Evolutionary conservation across 2,888 invertebrate genomes (phyloP), one percentile per base, ranked within the genome.

Genomic region (Acleris cristana): DNA sequence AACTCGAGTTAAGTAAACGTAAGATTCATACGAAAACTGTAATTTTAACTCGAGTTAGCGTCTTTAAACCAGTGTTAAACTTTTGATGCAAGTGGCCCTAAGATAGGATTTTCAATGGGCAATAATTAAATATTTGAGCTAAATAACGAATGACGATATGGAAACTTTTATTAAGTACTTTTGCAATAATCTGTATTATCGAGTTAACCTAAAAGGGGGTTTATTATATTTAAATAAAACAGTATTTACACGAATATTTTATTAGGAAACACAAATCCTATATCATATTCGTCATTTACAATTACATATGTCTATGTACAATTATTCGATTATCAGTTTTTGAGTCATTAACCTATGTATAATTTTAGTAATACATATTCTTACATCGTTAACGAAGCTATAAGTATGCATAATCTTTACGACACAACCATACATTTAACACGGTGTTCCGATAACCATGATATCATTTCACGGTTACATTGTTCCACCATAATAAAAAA

Each of bases 371-470:
- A 83, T 89, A 88, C 85, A 82, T 81, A 84, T 84, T 82, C 57
- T 69, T 62, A 56, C 66, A 69, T 64, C 64, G 60, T 83, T 88
- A 90, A 91, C 91, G 87, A 91, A 91, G 88, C 90, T 34, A 40
- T 40, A 40, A 40, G 40, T 90, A 91, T 89, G 87, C 83, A 90
- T 91, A 48, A 91, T 90, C 87, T 89, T 26, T 92, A 92, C 88
- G 93, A 93, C 93, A 93, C 93, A 93, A 93, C 93, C 93, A 93
- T 93, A 92, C 86, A 90, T 89, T 91, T 88, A 92, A 90, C 90
- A 90, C 89, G 92, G 90, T 87, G 89, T 78, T 79, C 73, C 74
- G 74, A 73, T 71, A 83, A 83, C 84, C 82, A 73, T 73, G 74
- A 72, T 66, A 73, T 78, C 78, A 79, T 80, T 69, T 75, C 74